Evolutionary conservation across 2,888 invertebrate genomes (phyloP), one percentile per base, ranked within the genome.

Genomic region (Caenorhabditis drosophilae): DNA sequence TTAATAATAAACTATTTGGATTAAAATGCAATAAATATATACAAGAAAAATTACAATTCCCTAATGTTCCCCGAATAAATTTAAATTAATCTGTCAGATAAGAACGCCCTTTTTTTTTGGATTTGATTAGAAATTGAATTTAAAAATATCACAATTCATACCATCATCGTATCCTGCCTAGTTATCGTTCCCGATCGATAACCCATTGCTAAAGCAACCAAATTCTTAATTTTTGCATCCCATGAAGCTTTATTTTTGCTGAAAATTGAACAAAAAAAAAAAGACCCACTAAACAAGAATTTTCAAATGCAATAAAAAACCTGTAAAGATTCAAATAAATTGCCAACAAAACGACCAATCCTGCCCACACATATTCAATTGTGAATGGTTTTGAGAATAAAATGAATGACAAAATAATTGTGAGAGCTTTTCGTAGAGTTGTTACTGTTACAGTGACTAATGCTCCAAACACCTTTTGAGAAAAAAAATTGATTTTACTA

Each of bases 311-410:
- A 12, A 16, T 16, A 38, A 41, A 31, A 12, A 12, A 61, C 84
- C 92, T 91, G 84, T 90, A 91, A 49, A 95, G 88, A 86, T 93
- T 95, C n/a, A 96, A 86, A 85, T 94, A 95, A 82, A 96, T 94
- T 6, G 95, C 95, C 27, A 92, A 73, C 0, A 93, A 87, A 0
- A 96, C 92, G 52, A 96, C 86, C 75, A 91, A 84, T 1, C 94
- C 95, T 0, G 93, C 92, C 92, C 93, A 95, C 0, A 89, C 90
- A 89, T 89, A 95, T 91, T 93, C 92, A 76, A 91, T 88, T 22
- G 92, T 91, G 83, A 93, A 94, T 2, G 95, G 94, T 85, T 96
- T 96, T 84, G 90, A 89, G 84, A 97, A 97, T 80, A 95, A 89
- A 52, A 95, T 75, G 85, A 97, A 97, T 0, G 95, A 96, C 70